Base-by-base conservation (phyloP, 1,140 invertebrate genomes). In the Mycetomoellerius zeteki region DNA sequence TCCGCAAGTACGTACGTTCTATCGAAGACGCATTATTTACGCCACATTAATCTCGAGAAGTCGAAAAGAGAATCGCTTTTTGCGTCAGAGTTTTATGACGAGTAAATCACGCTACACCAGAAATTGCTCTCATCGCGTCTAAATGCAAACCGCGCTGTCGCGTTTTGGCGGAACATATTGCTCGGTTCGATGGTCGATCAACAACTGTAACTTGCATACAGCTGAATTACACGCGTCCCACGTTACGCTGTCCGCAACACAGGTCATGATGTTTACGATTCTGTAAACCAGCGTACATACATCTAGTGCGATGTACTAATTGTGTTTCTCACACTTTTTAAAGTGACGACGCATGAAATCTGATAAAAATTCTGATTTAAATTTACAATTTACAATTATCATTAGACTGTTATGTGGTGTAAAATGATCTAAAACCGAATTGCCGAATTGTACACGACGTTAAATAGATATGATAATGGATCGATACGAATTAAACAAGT, bases 1-100 rank as follows among this genome's bases (percentile, higher is more conserved):
- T 54, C 4, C 52, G 19, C 76, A 33, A 80, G 71, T 84, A 88
- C 54, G 37, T 84, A 86, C 81, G 86, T 92, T 90, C 67, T 65
- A 86, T 90, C 77, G 91, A 62, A 86, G 91, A 84, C 75, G 86
- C 91, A 86, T 92, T 92, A 92, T 84, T 92, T 75, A 89, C 88
- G 81, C 81, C 67, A 90, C 92, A 92, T 92, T 92, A 90, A 89
- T 81, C 82, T 65, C 86, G 19, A 50, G 52, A 84, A 85, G 84
- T 75, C 54, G 75, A 71, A 65, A 64, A 50, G 69, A 76, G 27
- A 19, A 10, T 24, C 60, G 47, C 47, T 30, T 81, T 85, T 67
- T 81, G 56, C 60, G 60, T 62, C 67, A 10, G 33, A 89, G 33
- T 87, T 92, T 92, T 87, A 89, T 89, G 65, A 60, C 37, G 81